Percentiles rank a stretch among this genome's conserved stretches.
Conservation (phyloP, 2,113 vertebrate species). For the Scopus umbretta region DNA sequence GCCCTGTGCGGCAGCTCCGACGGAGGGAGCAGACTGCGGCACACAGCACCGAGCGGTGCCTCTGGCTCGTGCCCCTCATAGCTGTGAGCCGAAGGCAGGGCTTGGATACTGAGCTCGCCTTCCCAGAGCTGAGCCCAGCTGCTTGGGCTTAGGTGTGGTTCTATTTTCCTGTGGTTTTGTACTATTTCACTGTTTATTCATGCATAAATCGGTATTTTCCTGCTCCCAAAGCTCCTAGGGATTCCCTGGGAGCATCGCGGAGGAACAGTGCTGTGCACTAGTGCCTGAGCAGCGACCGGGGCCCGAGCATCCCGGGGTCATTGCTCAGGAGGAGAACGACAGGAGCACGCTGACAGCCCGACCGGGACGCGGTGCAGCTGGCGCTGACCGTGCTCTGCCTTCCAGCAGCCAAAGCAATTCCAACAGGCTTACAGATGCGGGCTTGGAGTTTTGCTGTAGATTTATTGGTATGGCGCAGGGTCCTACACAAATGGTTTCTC, state of each 20-base stretch:
- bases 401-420: not conserved
- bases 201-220: not conserved
- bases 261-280: not conserved
- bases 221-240: not conserved
- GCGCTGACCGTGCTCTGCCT: not conserved
- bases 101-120: not conserved
- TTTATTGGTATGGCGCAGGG: not conserved
- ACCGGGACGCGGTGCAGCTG: accelerated
- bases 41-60: not conserved
- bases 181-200: not conserved
- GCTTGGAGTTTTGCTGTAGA: not conserved
- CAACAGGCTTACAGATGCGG: not conserved
- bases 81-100: not conserved
- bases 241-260: not conserved
- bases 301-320: not conserved
- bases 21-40: accelerated
- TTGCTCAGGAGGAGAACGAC: not conserved
- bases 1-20: not conserved
- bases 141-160: not conserved
- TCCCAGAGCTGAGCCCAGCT: not conserved
- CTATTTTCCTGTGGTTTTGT: not conserved
- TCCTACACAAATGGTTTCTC: not conserved
- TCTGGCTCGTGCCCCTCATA: accelerated
- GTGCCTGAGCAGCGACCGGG: not conserved
- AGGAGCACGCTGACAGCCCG: not conserved